Conservation (phyloP, 2,888 invertebrate genomes). For the Acronicta psi region DNA sequence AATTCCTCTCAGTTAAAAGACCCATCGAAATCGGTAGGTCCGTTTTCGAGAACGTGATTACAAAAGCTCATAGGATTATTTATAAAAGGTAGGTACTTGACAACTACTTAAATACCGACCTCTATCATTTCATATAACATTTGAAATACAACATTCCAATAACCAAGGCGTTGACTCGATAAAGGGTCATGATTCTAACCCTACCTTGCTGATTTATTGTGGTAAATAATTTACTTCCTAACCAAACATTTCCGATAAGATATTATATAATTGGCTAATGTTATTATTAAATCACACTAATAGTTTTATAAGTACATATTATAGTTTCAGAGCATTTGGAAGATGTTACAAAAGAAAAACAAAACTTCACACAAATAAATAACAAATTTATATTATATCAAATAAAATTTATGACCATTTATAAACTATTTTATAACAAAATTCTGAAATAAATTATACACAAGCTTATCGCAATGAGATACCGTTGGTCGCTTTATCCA, state of each 20-base stretch:
- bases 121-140: not conserved
- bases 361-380: not conserved
- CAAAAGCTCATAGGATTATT: too few species aligned
- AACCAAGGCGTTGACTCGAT: not conserved
- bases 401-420: slow-evolving; percentile 50
- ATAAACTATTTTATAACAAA: slow-evolving; percentile 39
- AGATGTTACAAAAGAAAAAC: not conserved
- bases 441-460: slow-evolving; percentile 19
- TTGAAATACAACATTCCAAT: slow-evolving; percentile 1
- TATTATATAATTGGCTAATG: too few species aligned
- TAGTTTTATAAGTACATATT: too few species aligned
- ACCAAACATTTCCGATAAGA: too few species aligned
- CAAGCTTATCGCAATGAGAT: slow-evolving; percentile 63
- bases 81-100: too few species aligned
- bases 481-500: slow-evolving; percentile 70
- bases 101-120: not conserved
- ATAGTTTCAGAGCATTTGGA: too few species aligned
- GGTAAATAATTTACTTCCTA: not conserved
- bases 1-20: too few species aligned
- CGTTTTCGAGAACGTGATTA: too few species aligned
- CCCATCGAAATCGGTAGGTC: too few species aligned
- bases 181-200: not conserved
- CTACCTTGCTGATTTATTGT: not conserved
- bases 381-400: slow-evolving; percentile 1
- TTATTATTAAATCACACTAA: too few species aligned